phyloP scores from a whole-genome alignment of 2,797 vertebrate genomes.

The Lagodon rhomboides region DNA sequence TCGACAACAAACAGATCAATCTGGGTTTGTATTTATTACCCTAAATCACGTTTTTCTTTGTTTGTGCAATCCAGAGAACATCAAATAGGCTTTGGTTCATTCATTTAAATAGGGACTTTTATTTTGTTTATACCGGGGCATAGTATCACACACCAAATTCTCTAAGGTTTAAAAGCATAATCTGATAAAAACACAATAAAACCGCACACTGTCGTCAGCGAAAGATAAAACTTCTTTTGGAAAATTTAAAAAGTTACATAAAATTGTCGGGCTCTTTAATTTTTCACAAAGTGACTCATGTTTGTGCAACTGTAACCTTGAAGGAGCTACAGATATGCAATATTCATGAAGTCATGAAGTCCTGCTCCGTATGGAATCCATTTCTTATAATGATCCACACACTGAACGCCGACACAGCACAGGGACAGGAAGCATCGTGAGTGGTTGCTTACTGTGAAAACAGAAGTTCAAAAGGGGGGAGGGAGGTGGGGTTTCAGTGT shows the following conservation, averaged over 20 bases:
- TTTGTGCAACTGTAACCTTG: not conserved
- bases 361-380: not conserved
- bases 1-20: not conserved
- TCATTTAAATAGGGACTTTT: too few relatives aligned
- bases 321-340: slow-evolving; percentile 9
- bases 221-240: not conserved
- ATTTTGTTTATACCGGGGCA: too few relatives aligned
- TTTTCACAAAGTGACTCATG: not conserved
- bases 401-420: not conserved
- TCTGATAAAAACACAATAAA: not conserved
- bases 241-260: not conserved
- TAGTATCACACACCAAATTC: too few relatives aligned
- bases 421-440: not conserved
- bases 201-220: not conserved
- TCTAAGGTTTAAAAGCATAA: not conserved
- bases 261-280: not conserved
- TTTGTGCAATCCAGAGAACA: not conserved
- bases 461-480: slow-evolving; percentile 4
- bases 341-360: slow-evolving; percentile 33
- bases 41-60: not conserved
- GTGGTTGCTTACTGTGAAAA: slow-evolving; percentile 21
- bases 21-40: not conserved
- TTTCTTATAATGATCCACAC: not conserved
- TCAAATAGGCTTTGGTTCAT: not conserved
- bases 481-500: not conserved